These are phyloP conservation scores for Saimiri boliviensis DNA, from an alignment of 2,113 vertebrate species.

Conservation along the genomic window DNA sequence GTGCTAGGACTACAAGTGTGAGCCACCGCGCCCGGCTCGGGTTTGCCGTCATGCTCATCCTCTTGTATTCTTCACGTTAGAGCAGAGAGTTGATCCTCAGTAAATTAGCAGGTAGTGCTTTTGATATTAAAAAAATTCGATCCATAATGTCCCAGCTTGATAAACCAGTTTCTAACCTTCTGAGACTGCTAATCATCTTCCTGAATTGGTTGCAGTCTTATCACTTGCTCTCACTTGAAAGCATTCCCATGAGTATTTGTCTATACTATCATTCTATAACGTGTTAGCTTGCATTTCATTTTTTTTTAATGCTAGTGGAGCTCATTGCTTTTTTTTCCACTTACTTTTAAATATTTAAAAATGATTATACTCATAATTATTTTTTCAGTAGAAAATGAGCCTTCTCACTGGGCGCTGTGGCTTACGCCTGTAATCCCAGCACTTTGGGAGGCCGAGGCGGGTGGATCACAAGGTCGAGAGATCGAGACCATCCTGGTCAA, in stretches of 20 bases:
- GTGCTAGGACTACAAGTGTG: too few species aligned
- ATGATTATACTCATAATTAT: background rate
- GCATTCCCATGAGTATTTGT: background rate
- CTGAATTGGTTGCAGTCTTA: background rate
- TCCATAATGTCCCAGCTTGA: background rate
- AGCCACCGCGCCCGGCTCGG: too few species aligned
- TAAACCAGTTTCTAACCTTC: background rate
- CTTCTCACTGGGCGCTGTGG: too few species aligned
- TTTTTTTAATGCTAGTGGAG: background rate
- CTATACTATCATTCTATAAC: background rate
- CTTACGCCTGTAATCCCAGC: too few species aligned
- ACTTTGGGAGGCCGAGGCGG: too few species aligned
- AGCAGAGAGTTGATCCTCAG: background rate
- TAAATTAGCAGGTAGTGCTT: background rate
- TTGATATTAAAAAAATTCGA: background rate
- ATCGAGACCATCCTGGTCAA: too few species aligned
- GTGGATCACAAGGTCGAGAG: too few species aligned
- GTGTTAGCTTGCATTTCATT: background rate
- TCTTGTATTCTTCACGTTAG: background rate
- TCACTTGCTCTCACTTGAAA: background rate
- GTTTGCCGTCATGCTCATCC: background rate
- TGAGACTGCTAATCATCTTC: background rate
- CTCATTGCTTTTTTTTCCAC: background rate
- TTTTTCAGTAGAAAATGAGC: background rate
- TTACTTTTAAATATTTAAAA: slow-evolving; percentile 18